Evolutionary conservation across 2,888 invertebrate genomes (phyloP).

Genomic region (Sinopyrophorus schimmeli): DNA sequence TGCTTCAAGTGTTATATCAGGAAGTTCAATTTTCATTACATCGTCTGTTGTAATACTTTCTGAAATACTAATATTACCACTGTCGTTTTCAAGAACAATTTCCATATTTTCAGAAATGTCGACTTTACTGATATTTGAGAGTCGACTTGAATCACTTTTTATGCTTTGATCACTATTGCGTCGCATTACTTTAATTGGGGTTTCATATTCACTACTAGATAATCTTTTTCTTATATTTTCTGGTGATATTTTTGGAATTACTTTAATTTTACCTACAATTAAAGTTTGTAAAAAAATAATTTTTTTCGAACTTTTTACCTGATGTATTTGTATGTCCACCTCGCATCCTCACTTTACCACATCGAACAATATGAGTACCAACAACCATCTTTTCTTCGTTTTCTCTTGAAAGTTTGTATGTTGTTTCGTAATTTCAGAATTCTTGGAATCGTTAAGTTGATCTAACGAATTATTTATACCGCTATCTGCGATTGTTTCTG

Average conservation of each 20-base stretch:
- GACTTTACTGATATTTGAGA: slow-evolving; percentile 42
- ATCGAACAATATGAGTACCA: no score
- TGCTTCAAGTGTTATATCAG: slow-evolving; percentile 11
- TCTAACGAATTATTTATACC: no score
- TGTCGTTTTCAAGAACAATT: slow-evolving; percentile 42
- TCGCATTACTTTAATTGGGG: slow-evolving; percentile 33
- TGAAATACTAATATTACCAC: slow-evolving; percentile 34
- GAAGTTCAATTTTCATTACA: slow-evolving; percentile 5
- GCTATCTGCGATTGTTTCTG: no score
- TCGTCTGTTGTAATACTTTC: slow-evolving; percentile 33
- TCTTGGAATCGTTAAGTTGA: no score
- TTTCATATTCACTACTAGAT: slow-evolving; percentile 27
- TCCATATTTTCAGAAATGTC: slow-evolving; percentile 47
- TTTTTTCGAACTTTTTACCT: slow-evolving; percentile 6
- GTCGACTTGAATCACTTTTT: slow-evolving; percentile 42
- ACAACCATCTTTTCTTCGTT: no score
- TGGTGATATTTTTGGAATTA: slow-evolving; percentile 14
- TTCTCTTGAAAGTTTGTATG: no score
- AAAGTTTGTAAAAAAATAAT: not conserved
- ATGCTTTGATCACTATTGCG: slow-evolving; percentile 46
- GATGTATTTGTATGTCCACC: slow-evolving; percentile 31
- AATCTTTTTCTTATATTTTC: slow-evolving; percentile 17
- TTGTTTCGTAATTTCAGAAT: no score
- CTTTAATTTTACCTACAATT: slow-evolving; percentile 37
- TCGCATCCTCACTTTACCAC: slow-evolving; percentile 32